Percentiles rank a stretch among this genome's conserved stretches.
These are phyloP conservation scores for Erynnis tages DNA, from an alignment of 2,888 invertebrate species.

Conservation along the genomic window DNA sequence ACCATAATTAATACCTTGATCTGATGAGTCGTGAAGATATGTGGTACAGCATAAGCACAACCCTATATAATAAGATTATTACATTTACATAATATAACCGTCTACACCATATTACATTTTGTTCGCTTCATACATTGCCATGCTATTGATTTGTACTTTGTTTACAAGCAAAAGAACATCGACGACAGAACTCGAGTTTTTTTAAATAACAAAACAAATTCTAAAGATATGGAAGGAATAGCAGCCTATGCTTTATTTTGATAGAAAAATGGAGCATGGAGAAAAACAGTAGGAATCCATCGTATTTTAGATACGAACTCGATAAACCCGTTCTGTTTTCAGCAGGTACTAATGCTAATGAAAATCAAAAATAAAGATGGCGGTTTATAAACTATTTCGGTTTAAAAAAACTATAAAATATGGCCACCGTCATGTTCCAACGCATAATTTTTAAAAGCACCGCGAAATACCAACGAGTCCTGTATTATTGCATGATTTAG, in stretches of 20 bases:
- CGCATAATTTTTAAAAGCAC: conserved; percentile 32
- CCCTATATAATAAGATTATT: conserved; percentile 44
- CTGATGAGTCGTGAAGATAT: conserved; percentile 50
- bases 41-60: conserved; percentile 65
- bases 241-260: conserved; percentile 10
- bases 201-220: conserved; percentile 14
- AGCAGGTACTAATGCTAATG: conserved; percentile 5
- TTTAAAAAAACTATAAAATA: conserved; percentile 25
- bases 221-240: conserved; percentile 16
- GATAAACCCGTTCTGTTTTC: too few species aligned
- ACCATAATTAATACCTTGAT: conserved; percentile 33
- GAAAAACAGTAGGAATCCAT: conserved; percentile 3
- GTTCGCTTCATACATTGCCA: conserved; percentile 46
- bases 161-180: conserved; percentile 53
- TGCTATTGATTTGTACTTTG: conserved; percentile 69
- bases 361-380: conserved; percentile 6
- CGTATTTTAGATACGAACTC: too few species aligned
- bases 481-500: conserved; percentile 25
- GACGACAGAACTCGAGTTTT: conserved; percentile 34
- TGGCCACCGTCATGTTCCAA: conserved; percentile 30
- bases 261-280: conserved; percentile 18
- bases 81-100: conserved; percentile 28
- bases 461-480: conserved; percentile 35
- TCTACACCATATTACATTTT: conserved; percentile 36
- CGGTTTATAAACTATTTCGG: conserved; percentile 11